Conservation (phyloP, 2,888 invertebrate species). For the Microctonus brassicae region DNA sequence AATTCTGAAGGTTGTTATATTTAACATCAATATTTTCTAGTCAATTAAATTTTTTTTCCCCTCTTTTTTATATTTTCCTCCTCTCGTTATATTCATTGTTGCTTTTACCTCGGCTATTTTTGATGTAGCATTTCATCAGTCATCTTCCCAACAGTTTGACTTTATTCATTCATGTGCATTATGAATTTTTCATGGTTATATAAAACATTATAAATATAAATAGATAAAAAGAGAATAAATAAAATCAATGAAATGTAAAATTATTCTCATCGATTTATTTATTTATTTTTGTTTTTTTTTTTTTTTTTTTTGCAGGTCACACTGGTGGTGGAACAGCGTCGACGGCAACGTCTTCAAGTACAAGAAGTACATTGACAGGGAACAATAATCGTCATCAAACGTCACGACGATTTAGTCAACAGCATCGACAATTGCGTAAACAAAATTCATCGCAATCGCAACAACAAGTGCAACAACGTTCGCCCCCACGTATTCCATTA, state of each 20-base stretch:
- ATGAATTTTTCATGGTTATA: not conserved
- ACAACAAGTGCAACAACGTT: constrained; percentile 37
- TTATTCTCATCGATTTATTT: not conserved
- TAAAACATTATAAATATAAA: not conserved
- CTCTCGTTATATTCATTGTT: not conserved
- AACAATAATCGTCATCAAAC: constrained; percentile 64
- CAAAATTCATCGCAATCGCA: constrained; percentile 26
- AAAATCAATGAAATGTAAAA: not conserved
- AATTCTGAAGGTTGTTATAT: not conserved
- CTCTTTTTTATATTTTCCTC: not conserved
- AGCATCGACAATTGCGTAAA: constrained; percentile 30
- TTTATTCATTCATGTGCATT: not conserved
- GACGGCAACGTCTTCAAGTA: constrained; percentile 57
- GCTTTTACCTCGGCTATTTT: not conserved
- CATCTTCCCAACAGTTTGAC: no score
- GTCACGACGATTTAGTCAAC: constrained; percentile 70
- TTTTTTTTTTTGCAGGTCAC: constrained; percentile 50
- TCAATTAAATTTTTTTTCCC: not conserved
- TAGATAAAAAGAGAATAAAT: not conserved
- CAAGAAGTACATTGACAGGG: constrained; percentile 69
- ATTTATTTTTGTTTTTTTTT: constrained; percentile 4
- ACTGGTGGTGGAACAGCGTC: constrained; percentile 58
- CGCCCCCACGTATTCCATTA: constrained; percentile 61
- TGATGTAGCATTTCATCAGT: not conserved
- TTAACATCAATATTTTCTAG: constrained; percentile 4